Evolutionary conservation across 2,797 vertebrate species (phyloP).

Genomic region (Hafferia zeledoni): DNA sequence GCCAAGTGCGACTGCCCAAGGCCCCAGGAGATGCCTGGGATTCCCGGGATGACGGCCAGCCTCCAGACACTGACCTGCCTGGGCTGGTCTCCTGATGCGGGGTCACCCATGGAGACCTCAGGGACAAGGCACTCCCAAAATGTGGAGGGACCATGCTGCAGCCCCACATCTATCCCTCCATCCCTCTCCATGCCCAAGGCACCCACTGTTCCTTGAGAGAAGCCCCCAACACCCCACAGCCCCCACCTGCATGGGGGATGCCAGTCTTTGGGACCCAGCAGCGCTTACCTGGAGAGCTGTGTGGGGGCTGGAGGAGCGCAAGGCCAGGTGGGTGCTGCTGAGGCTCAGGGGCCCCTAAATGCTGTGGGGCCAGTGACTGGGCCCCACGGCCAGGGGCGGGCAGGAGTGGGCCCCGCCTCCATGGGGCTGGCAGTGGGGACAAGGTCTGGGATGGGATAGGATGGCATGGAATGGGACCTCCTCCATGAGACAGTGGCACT

Average conservation of each 20-base stretch:
- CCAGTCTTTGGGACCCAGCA: background rate
- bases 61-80: background rate
- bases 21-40: background rate
- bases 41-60: background rate
- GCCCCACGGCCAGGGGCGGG: background rate
- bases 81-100: background rate
- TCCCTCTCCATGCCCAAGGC: background rate
- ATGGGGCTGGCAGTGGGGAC: background rate
- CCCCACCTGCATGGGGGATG: background rate
- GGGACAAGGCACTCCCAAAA: background rate
- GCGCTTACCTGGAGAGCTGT: slow-evolving; percentile 11
- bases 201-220: background rate
- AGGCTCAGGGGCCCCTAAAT: background rate
- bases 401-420: background rate
- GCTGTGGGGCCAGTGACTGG: background rate
- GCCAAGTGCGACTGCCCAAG: background rate
- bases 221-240: background rate
- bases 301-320: fast-evolving
- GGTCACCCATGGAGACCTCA: background rate
- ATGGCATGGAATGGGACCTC: background rate
- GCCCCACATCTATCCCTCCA: background rate
- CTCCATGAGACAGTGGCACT: background rate
- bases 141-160: background rate
- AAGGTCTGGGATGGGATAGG: background rate
- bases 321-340: background rate